A percentile compares a stretch with the other conserved stretches of the same genome.
phyloP scores from a whole-genome alignment of 2,113 vertebrate genomes.

The Solenodon paradoxus region DNA sequence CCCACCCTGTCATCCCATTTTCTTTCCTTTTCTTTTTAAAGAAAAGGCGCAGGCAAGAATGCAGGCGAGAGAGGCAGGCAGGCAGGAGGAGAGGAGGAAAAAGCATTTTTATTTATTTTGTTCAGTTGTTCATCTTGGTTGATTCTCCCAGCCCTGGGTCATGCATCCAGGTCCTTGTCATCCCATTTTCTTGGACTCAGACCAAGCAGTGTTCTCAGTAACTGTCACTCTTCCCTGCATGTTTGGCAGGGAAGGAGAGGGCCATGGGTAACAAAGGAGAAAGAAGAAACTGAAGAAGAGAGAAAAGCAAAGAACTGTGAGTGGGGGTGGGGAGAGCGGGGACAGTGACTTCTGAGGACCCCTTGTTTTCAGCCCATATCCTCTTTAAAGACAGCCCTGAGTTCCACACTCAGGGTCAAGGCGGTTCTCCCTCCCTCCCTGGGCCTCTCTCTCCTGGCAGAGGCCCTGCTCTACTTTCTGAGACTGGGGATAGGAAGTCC shows the following conservation, averaged over 20 bases:
- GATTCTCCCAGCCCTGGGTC: too few relatives aligned
- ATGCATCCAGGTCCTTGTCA: too few relatives aligned
- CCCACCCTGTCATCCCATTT: not conserved
- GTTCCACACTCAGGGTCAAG: rapidly evolving
- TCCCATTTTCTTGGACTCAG: not conserved
- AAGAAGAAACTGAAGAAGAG: not conserved
- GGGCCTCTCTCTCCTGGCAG: not conserved
- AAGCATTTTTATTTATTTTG: too few relatives aligned
- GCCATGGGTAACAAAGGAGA: not conserved
- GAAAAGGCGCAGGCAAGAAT: too few relatives aligned
- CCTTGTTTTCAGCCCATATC: rapidly evolving
- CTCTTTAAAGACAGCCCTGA: not conserved
- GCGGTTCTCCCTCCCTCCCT: too few relatives aligned
- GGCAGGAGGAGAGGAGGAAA: too few relatives aligned
- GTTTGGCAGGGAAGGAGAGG: not conserved
- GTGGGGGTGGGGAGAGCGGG: not conserved
- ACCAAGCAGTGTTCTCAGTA: not conserved
- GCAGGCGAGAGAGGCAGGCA: too few relatives aligned
- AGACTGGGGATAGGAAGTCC: not conserved
- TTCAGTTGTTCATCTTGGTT: too few relatives aligned
- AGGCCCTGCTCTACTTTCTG: not conserved
- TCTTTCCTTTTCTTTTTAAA: too few relatives aligned
- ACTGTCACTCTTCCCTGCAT: rapidly evolving
- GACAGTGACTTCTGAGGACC: too few relatives aligned
- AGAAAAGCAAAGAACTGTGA: not conserved